phyloP scores from a whole-genome alignment of 2,113 vertebrate genomes.

The Ammodytes dubius region DNA sequence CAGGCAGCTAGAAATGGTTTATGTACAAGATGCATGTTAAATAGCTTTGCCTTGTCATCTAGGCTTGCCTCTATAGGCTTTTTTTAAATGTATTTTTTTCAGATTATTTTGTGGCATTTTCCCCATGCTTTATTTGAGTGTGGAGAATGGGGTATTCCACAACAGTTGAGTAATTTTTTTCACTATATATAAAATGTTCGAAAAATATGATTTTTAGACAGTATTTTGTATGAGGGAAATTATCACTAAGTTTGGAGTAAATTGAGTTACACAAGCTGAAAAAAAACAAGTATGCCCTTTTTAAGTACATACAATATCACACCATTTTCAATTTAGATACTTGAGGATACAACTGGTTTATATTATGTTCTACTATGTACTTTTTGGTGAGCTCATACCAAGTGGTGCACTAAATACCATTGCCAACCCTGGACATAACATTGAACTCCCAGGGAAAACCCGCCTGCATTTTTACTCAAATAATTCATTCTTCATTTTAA shows the following conservation, averaged over 20 bases:
- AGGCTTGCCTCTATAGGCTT: slow-evolving; percentile 70
- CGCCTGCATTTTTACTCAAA: slow-evolving; percentile 62
- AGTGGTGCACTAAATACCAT: slow-evolving; percentile 47
- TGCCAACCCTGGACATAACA: slow-evolving; percentile 61
- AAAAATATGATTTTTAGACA: not conserved
- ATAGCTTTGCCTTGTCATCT: slow-evolving; percentile 56
- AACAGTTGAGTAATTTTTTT: no score
- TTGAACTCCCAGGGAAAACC: slow-evolving; percentile 64
- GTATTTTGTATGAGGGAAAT: not conserved
- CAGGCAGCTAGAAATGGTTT: slow-evolving; percentile 68
- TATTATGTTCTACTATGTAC: not conserved
- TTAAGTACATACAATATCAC: not conserved
- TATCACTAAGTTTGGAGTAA: not conserved
- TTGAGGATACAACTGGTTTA: not conserved
- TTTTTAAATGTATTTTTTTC: not conserved
- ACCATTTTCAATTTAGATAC: not conserved
- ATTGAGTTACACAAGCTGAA: not conserved
- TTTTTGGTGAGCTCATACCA: slow-evolving; percentile 29
- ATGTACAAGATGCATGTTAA: slow-evolving; percentile 57
- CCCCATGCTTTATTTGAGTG: no score
- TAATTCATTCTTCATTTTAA: slow-evolving; percentile 79
- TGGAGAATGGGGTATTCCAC: no score
- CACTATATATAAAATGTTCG: no score
- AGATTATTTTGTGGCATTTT: no score
- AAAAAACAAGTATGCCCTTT: not conserved